Base-by-base conservation (phyloP, 2,797 vertebrate genomes). In the Pipistrellus kuhlii region DNA sequence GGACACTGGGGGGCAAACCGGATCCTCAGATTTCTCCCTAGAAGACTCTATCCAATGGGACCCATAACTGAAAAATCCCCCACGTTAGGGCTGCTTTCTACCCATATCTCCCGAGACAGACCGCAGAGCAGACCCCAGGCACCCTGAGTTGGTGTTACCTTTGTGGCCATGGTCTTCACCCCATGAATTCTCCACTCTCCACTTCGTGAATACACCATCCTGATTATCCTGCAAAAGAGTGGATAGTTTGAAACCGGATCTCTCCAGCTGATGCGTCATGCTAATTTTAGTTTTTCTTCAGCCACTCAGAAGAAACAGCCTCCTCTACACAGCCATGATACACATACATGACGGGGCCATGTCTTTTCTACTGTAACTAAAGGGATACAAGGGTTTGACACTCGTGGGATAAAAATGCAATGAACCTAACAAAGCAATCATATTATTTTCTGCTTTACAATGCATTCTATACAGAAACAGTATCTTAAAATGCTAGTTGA, bases 131-230 rank as follows among this genome's bases (percentile, higher is more conserved):
- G 68, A 76, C 7, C 6, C 62, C 48, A 81, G 35, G 71, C 30
- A 84, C 13, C 14, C 27, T 10, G 71, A 69, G 41, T 80, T 59
- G 41, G 30, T 18, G 57, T 73, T 46, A 91, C 99, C 99, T 99
- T 99, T 99, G 98, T 99, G 99, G 93, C 99, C 99, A 95, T 99
- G 99, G 96, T 99, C 99, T 95, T 99, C 99, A 15, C 99, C 99
- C 99, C 99, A 99, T 21, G 99, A 99, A 98, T 99, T 99, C 97
- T 99, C 99, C 96, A 99, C 99, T 98, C 99, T 98, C 99, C 99
- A 99, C 93, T 99, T 99, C 96, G 99, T 98, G 91, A 98, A 99
- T 62, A 97, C 95, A 25, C 98, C 99, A n/a, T 99, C 99, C 94
- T 98, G 98, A 27, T 98, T 99, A 96, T 99, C 98, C 99, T 99